Percentiles rank a stretch among this genome's conserved stretches.
Conservation (phyloP, 1,140 invertebrate species). For the Drosophila novamexicana region DNA sequence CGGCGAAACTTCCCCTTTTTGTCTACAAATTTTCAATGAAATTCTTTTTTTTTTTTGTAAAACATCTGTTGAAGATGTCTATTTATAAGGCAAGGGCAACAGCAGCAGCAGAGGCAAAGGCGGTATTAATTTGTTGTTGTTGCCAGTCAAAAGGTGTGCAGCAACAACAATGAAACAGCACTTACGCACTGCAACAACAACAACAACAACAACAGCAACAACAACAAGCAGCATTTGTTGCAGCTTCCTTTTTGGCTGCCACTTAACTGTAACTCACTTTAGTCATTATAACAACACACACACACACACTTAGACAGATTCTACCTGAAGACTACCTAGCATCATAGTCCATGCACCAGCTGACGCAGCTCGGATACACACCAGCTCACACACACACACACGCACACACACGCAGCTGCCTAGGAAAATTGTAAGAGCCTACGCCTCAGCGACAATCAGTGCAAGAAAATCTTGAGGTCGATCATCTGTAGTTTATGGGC, state of each 20-base stretch:
- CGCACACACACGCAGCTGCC: constrained; percentile 23
- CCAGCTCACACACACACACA: constrained; percentile 4
- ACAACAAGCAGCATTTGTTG: constrained; percentile 61
- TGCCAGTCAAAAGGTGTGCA: constrained; percentile 67
- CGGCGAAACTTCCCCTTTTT: constrained; percentile 10
- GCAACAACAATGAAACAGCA: constrained; percentile 73
- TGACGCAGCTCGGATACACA: constrained; percentile 26
- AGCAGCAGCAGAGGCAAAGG: background rate
- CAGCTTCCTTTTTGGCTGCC: constrained; percentile 79
- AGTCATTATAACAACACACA: constrained; percentile 47
- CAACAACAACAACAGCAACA: constrained; percentile 13
- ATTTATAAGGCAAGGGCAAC: constrained; percentile 23
- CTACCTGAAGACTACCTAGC: constrained; percentile 74
- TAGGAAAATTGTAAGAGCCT: constrained; percentile 51
- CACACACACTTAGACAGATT: constrained; percentile 20
- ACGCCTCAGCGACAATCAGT: constrained; percentile 57
- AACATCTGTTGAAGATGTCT: constrained; percentile 72
- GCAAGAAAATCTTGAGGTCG: constrained; percentile 77
- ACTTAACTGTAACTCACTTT: constrained; percentile 80
- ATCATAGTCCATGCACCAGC: constrained; percentile 38
- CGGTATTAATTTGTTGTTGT: constrained; percentile 26
- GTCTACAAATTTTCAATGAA: constrained; percentile 36
- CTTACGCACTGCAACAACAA: constrained; percentile 49
- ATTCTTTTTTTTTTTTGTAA: constrained; percentile 55
- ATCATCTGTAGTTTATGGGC: constrained; percentile 82